Conservation (phyloP, 2,113 vertebrate species). For the Machaerirhynchus nigripectus region DNA sequence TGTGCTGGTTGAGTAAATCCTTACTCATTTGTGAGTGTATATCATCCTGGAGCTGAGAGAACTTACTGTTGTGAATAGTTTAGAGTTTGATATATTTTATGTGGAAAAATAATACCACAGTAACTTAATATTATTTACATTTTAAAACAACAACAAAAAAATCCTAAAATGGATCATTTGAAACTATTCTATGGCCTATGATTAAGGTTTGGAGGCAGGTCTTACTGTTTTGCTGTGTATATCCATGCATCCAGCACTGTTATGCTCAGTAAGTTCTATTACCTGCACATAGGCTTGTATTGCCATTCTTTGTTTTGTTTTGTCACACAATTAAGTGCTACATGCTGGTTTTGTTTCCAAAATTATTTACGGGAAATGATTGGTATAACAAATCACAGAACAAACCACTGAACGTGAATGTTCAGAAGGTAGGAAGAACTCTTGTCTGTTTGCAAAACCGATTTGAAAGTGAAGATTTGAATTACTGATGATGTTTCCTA, state of each 20-base stretch:
- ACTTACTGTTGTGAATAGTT: not conserved
- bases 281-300: not conserved
- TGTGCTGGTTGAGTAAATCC: not conserved
- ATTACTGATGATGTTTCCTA: not conserved
- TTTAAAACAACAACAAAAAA: not conserved
- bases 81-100: not conserved
- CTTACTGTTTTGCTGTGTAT: not conserved
- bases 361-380: not conserved
- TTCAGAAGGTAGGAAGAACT: not conserved
- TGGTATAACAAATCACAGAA: not conserved
- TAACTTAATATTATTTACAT: not conserved
- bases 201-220: not conserved
- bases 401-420: not conserved
- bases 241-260: not conserved
- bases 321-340: not conserved
- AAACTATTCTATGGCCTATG: not conserved
- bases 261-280: not conserved
- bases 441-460: not conserved
- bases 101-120: not conserved
- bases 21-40: not conserved
- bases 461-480: not conserved
- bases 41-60: not conserved
- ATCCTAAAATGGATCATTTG: not conserved
- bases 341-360: not conserved
- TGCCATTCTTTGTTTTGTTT: not conserved